Evolutionary conservation across 2,797 vertebrate genomes (phyloP).

Genomic region (Mormyrus proboscirostris): DNA sequence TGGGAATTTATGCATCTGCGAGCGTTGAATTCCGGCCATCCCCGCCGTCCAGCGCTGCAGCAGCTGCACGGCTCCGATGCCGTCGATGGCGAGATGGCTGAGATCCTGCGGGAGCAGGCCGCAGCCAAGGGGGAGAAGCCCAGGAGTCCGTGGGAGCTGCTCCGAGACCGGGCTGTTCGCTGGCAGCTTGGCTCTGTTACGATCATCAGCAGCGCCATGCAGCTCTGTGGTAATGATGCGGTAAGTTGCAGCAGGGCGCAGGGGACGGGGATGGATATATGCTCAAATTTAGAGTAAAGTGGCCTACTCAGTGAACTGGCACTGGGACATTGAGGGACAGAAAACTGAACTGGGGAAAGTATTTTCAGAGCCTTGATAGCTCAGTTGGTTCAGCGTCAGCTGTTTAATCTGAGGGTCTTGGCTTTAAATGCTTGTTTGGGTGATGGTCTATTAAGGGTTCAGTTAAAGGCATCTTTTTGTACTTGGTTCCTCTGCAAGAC

Average conservation of each 20-base stretch:
- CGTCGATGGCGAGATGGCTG: slow-evolving; percentile 66
- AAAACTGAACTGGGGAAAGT: neutral
- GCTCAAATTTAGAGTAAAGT: neutral
- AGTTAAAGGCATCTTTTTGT: neutral
- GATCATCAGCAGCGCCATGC: slow-evolving; percentile 80
- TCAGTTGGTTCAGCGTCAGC: neutral
- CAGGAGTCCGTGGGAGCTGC: slow-evolving; percentile 65
- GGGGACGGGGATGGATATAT: neutral
- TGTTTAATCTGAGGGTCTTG: neutral
- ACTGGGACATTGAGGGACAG: neutral
- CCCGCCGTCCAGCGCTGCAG: slow-evolving; percentile 59
- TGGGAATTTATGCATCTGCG: neutral
- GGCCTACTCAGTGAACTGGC: neutral
- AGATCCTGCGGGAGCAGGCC: slow-evolving; percentile 73
- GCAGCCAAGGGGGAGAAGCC: slow-evolving; percentile 57
- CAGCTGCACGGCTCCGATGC: slow-evolving; percentile 65
- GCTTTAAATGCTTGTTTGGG: neutral
- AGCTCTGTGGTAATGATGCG: slow-evolving; percentile 82
- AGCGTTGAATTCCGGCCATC: neutral
- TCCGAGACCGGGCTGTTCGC: slow-evolving; percentile 60
- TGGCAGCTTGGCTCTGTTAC: slow-evolving; percentile 75
- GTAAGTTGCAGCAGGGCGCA: slow-evolving; percentile 53
- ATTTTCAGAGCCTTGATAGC: neutral
- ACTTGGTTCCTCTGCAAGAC: neutral
- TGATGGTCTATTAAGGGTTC: neutral